phyloP scores from a whole-genome alignment of 2,888 invertebrate species.

The Polydrusus cervinus region DNA sequence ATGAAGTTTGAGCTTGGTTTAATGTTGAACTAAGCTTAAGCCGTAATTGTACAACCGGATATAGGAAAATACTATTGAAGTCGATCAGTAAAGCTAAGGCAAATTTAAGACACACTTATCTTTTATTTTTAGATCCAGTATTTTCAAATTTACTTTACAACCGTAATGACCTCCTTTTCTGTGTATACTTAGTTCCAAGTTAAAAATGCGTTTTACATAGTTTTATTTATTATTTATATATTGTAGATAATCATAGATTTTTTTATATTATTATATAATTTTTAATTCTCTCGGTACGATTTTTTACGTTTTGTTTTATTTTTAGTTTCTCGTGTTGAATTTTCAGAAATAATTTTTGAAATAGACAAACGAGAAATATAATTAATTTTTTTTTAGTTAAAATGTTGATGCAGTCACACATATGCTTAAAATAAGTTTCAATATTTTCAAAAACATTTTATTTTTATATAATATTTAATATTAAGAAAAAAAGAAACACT shows the following conservation, averaged over 20 bases:
- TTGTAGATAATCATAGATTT: conserved; percentile 70
- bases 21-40: too few relatives aligned
- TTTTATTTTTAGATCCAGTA: conserved; percentile 34
- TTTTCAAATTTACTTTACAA: conserved; percentile 63
- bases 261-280: conserved; percentile 59
- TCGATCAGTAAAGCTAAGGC: too few relatives aligned
- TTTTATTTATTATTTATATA: conserved; percentile 73
- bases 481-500: too few relatives aligned
- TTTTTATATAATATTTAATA: too few relatives aligned
- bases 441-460: too few relatives aligned
- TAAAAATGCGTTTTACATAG: conserved; percentile 67
- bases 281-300: conserved; percentile 52
- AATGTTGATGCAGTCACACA: too few relatives aligned
- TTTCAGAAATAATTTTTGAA: conserved; percentile 39
- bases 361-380: neutral
- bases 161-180: conserved; percentile 71
- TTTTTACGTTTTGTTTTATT: conserved; percentile 58
- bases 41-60: too few relatives aligned
- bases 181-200: conserved; percentile 68
- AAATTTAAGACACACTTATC: too few relatives aligned
- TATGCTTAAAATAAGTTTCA: too few relatives aligned
- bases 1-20: too few relatives aligned
- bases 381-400: too few relatives aligned
- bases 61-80: too few relatives aligned
- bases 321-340: conserved; percentile 34